A percentile compares a stretch with the other conserved stretches of the same genome.
phyloP scores from a whole-genome alignment of 1,140 invertebrate genomes.

The Aphelenchoides besseyi region DNA sequence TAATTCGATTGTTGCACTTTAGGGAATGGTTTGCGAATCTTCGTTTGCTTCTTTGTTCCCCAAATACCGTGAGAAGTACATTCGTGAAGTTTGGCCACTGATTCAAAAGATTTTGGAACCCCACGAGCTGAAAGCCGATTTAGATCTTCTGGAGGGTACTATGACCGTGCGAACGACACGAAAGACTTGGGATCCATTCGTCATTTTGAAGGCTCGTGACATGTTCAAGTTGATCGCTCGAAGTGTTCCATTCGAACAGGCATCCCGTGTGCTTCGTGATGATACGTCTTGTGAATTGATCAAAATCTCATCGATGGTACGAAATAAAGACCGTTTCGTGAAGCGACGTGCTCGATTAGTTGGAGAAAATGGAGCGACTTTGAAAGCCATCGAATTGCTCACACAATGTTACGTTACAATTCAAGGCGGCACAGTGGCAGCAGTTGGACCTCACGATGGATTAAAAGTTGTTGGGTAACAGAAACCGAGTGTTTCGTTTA shows the following conservation, averaged over 20 bases:
- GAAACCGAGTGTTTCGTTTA: neutral
- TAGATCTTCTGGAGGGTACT: constrained; percentile 77
- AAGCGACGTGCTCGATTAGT: constrained; percentile 89
- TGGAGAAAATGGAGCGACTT: constrained; percentile 90
- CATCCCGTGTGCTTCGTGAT: constrained; percentile 72
- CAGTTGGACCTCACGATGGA: constrained; percentile 89
- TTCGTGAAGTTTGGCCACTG: constrained; percentile 90
- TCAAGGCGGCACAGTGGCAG: constrained; percentile 87
- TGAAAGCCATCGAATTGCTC: constrained; percentile 95
- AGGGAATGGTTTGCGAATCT: constrained; percentile 75
- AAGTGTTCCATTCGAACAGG: constrained; percentile 93
- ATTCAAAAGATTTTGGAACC: constrained; percentile 76
- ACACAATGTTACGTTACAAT: constrained; percentile 95
- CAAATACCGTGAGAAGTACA: constrained; percentile 91
- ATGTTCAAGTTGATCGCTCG: constrained; percentile 89
- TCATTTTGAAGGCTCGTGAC: constrained; percentile 92
- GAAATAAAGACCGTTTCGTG: constrained; percentile 90
- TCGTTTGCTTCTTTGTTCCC: constrained; percentile 79
- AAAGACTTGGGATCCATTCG: constrained; percentile 97
- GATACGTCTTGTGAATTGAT: constrained; percentile 91
- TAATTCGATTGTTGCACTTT: constrained; percentile 40
- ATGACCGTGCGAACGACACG: constrained; percentile 91
- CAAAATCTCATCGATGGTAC: constrained; percentile 84
- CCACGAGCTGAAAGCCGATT: constrained; percentile 75
- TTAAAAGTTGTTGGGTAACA: constrained; percentile 73